A percentile compares a stretch with the other conserved stretches of the same genome.
phyloP scores from a whole-genome alignment of 2,888 invertebrate species.

The Heliconius hortense region DNA sequence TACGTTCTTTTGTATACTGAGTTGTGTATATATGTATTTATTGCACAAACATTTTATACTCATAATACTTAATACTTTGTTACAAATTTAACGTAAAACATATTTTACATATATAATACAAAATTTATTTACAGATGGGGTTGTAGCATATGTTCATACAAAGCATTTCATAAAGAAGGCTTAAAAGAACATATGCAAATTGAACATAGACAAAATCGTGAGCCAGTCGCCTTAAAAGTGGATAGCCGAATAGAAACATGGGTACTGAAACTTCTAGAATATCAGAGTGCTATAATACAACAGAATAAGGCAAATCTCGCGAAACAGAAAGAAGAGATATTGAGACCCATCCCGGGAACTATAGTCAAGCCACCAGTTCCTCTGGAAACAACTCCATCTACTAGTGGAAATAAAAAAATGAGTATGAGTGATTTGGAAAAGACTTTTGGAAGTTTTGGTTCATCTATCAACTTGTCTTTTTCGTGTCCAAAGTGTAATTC shows the following conservation, averaged over 20 bases:
- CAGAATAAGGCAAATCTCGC: constrained; percentile 55
- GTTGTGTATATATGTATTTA: neutral
- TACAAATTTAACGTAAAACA: neutral
- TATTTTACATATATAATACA: neutral
- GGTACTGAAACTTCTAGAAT: constrained; percentile 66
- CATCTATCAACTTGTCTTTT: constrained; percentile 50
- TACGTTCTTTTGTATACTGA: neutral
- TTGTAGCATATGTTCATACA: constrained; percentile 82
- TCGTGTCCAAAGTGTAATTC: constrained; percentile 66
- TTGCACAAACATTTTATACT: neutral
- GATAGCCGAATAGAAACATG: constrained; percentile 78
- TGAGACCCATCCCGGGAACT: constrained; percentile 42
- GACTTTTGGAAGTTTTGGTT: constrained; percentile 64
- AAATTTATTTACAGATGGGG: constrained; percentile 75
- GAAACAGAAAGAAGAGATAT: constrained; percentile 52
- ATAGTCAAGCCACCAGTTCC: constrained; percentile 4
- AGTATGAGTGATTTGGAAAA: constrained; percentile 52
- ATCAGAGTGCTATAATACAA: constrained; percentile 59
- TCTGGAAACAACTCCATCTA: neutral
- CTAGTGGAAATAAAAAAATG: constrained; percentile 20
- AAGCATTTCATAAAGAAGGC: constrained; percentile 79
- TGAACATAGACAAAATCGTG: constrained; percentile 66
- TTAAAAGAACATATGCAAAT: constrained; percentile 79
- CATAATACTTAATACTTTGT: neutral
- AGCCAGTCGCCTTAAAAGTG: constrained; percentile 65